A percentile compares a stretch with the other conserved stretches of the same genome.
Conservation (phyloP, 1,140 invertebrate species). For the Platyscapa corneri region DNA sequence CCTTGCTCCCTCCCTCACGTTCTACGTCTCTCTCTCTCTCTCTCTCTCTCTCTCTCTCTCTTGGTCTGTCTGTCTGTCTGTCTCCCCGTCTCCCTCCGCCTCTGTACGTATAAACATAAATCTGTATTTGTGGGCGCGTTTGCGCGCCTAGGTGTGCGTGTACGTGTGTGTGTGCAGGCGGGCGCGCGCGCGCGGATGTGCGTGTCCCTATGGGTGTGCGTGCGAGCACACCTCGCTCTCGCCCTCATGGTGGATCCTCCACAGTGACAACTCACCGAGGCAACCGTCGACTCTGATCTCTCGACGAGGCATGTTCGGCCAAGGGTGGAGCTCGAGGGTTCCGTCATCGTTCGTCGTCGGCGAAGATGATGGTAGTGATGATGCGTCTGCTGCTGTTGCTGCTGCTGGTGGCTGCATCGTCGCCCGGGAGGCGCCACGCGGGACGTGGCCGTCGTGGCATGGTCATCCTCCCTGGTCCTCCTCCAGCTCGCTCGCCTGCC, state of each 20-base stretch:
- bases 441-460: not conserved
- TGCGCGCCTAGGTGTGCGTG: no score
- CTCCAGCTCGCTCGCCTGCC: slow-evolving; percentile 25
- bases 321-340: slow-evolving; percentile 17
- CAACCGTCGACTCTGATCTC: slow-evolving; percentile 39
- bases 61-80: no score
- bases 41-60: no score
- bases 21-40: not conserved
- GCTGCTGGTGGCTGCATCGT: slow-evolving; percentile 24
- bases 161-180: no score
- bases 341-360: slow-evolving; percentile 40
- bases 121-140: no score
- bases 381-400: slow-evolving; percentile 29
- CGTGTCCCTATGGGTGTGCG: no score
- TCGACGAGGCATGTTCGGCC: slow-evolving; percentile 33
- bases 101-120: no score
- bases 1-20: not conserved
- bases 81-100: no score
- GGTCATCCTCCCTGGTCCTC: not conserved
- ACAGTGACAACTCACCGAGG: not conserved
- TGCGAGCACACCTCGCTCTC: no score
- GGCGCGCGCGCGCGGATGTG: no score
- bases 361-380: slow-evolving; percentile 22
- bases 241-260: not conserved
- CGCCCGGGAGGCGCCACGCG: not conserved